Evolutionary conservation across 2,797 vertebrate species (phyloP).

Genomic region (Glossophaga mutica): DNA sequence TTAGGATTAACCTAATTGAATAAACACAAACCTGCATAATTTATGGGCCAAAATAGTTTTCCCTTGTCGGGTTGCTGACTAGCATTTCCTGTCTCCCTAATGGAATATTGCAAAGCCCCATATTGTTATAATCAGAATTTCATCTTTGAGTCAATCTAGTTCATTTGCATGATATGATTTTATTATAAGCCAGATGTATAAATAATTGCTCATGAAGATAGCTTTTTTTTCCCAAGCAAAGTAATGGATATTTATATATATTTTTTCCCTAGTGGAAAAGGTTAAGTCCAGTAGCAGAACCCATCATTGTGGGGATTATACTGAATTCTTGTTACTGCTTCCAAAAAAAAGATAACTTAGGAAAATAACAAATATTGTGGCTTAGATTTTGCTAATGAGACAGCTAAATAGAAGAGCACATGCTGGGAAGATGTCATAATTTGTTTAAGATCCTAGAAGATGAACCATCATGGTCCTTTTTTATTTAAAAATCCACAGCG

Average conservation of each 20-base stretch:
- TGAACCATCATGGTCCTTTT: not conserved
- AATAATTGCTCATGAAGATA: conserved; percentile 64
- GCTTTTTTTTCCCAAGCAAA: conserved; percentile 58
- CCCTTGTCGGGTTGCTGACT: conserved; percentile 68
- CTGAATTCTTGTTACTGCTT: conserved; percentile 51
- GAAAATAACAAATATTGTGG: conserved; percentile 35
- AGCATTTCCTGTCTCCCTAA: conserved; percentile 74
- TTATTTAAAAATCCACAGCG: not conserved
- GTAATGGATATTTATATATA: not conserved
- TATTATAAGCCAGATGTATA: conserved; percentile 72
- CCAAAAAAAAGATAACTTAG: conserved; percentile 13
- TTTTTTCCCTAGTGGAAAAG: not conserved
- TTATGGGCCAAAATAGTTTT: conserved; percentile 75
- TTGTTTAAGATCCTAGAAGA: not conserved
- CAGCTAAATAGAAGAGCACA: not conserved
- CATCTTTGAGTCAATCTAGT: conserved; percentile 67
- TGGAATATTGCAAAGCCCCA: conserved; percentile 61
- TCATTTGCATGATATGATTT: conserved; percentile 75
- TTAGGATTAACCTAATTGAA: conserved; percentile 77
- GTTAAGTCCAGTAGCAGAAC: conserved; percentile 22
- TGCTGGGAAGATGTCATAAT: not conserved
- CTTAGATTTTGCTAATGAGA: conserved; percentile 37
- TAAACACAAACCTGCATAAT: conserved; percentile 78
- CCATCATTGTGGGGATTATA: conserved; percentile 39
- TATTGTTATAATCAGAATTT: conserved; percentile 76